Conservation (phyloP, 2,888 invertebrate genomes). For the Eupeodes luniger region DNA sequence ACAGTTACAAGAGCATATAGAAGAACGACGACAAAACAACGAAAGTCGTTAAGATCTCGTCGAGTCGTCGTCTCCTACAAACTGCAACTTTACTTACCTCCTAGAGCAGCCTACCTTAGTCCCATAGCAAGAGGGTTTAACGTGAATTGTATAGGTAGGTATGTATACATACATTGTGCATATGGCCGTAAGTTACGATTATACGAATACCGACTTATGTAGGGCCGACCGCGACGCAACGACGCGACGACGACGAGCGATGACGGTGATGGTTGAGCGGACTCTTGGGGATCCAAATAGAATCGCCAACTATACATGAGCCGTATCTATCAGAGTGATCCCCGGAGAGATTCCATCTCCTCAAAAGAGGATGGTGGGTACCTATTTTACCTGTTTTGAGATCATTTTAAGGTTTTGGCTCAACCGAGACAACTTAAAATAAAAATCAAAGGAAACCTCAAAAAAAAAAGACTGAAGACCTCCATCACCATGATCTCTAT, state of each 20-base stretch:
- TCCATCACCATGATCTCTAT: constrained; percentile 55
- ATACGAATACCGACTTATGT: constrained; percentile 47
- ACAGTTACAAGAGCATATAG: constrained; percentile 21
- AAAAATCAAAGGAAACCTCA: constrained; percentile 15
- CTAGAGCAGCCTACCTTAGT: constrained; percentile 15
- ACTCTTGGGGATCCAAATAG: constrained; percentile 45
- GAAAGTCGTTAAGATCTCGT: constrained; percentile 50
- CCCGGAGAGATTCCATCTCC: constrained; percentile 56
- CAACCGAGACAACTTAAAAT: constrained; percentile 58
- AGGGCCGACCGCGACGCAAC: constrained; percentile 8
- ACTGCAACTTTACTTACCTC: constrained; percentile 57
- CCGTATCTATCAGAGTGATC: constrained; percentile 22
- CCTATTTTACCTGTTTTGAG: constrained; percentile 64
- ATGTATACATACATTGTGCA: neutral
- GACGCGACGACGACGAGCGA: neutral
- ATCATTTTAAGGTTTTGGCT: constrained; percentile 59
- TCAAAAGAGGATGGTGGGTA: constrained; percentile 25
- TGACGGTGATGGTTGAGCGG: neutral
- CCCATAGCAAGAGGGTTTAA: constrained; percentile 2
- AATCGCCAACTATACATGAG: constrained; percentile 14
- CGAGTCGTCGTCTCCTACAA: neutral
- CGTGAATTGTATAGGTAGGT: neutral
- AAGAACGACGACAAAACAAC: constrained; percentile 28
- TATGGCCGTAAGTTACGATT: constrained; percentile 69
- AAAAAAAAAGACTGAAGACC: constrained; percentile 26